Evolutionary conservation across 2,888 invertebrate species (phyloP), one percentile per base, ranked within the genome.

Genomic region (Neoaliturus tenellus): DNA sequence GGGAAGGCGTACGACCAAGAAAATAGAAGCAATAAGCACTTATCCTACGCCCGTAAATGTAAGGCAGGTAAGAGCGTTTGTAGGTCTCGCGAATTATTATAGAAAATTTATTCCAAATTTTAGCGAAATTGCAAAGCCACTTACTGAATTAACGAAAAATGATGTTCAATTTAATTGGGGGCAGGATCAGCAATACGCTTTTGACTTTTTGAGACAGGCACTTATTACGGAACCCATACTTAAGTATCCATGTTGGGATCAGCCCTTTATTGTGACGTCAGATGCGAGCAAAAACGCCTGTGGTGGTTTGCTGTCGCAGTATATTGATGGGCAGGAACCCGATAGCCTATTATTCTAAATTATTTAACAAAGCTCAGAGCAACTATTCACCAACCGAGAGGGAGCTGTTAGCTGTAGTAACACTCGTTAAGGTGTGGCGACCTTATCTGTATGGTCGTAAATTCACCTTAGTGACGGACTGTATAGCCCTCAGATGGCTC

Each of bases 1-100:
- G n/a, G 17, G 75, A 80, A 8, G 81, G 84, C 20, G n/a, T 82
- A 4, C 58, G 69, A 28, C 48, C 83, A 6, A n/a, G n/a, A 51
- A 51, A 17, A 51, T 51, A 51, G 51, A 51, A 51, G 51, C 51
- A 4, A n/a, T 51, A 4, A 12, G n/a, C 6, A n/a, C 6, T 4
- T 51, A 51, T 17, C 51, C 51, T 12, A 17, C 17, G 4, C 51
- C 51, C 6, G n/a, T 17, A 51, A 51, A 51, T 51, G 51, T 51
- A 4, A 51, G 17, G 17, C 10, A 51, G 20, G 20, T 51, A 12
- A 12, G 51, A n/a, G 4, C 17, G 14, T 51, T 51, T n/a, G 4
- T 51, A n/a, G 51, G 51, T 8, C 20, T 51, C 4, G 51, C 17
- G 4, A 51, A 51, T 51, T 51, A 12, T 51, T 51, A 51, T 51